These are phyloP conservation scores for Tadarida brasiliensis DNA, from an alignment of 2,797 vertebrate species.

Conservation along the genomic window DNA sequence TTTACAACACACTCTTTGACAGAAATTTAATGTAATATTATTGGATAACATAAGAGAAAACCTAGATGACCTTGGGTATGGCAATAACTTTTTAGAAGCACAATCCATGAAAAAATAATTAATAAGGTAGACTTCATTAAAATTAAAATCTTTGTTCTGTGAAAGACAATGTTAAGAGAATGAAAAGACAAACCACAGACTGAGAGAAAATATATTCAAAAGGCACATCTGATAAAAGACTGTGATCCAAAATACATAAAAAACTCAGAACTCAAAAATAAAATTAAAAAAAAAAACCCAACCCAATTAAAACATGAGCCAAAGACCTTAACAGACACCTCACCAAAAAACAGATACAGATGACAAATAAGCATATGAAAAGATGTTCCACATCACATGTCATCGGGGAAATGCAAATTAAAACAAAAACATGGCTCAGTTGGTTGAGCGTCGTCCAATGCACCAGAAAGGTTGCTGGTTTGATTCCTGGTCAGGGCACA, in stretches of 20 bases:
- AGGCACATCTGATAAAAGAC: background rate
- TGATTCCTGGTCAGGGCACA: too few relatives aligned
- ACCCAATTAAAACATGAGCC: background rate
- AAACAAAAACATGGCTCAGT: background rate
- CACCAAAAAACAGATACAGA: background rate
- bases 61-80: background rate
- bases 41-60: background rate
- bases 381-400: background rate
- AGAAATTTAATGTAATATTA: conserved; percentile 31
- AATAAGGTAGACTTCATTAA: background rate
- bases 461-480: too few relatives aligned
- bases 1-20: background rate
- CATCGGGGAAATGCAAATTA: background rate
- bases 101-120: background rate
- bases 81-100: background rate
- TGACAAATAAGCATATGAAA: background rate
- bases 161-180: background rate
- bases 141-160: conserved; percentile 32
- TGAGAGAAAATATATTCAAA: background rate
- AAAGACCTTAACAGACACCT: background rate
- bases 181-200: background rate
- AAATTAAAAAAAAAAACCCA: background rate
- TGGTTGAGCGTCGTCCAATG: too few relatives aligned
- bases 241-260: background rate
- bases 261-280: background rate